A percentile compares a stretch with the other conserved stretches of the same genome.
These are phyloP conservation scores for Kryphioiulus occultus DNA, from an alignment of 2,888 invertebrate species.

Conservation along the genomic window DNA sequence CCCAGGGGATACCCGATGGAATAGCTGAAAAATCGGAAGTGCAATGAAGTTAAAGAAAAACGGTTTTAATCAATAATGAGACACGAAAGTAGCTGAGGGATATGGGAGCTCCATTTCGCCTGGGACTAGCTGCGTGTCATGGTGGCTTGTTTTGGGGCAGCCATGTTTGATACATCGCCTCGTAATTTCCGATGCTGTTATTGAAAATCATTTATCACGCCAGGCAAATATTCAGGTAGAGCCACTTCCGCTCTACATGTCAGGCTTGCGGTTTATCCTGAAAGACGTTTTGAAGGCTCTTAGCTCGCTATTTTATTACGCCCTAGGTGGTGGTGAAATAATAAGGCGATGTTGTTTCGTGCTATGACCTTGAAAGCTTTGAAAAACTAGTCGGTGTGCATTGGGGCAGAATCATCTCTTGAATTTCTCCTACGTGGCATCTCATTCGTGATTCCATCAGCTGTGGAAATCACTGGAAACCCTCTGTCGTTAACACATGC, in stretches of 20 bases:
- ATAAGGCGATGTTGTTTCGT: not conserved
- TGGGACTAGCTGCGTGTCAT: not conserved
- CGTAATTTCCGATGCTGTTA: conserved; percentile 12
- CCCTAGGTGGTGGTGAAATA: not conserved
- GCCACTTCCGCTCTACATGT: not conserved
- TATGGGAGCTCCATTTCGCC: not conserved
- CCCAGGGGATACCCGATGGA: not conserved
- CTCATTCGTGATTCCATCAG: no score
- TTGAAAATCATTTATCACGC: conserved; percentile 20
- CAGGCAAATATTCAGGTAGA: not conserved
- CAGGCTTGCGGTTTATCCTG: not conserved
- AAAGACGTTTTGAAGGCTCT: conserved; percentile 3
- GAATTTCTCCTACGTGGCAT: no score
- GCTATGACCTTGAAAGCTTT: no score
- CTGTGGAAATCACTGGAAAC: no score
- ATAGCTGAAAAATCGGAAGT: not conserved
- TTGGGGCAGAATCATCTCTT: no score
- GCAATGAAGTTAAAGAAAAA: not conserved
- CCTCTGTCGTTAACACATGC: no score
- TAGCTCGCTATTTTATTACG: not conserved
- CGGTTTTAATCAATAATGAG: conserved; percentile 31
- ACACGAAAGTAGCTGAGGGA: not conserved
- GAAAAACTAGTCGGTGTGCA: no score
- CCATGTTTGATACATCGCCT: not conserved
- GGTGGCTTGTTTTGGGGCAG: conserved; percentile 9